phyloP scores from a whole-genome alignment of 2,797 vertebrate genomes.

The Avahi laniger region DNA sequence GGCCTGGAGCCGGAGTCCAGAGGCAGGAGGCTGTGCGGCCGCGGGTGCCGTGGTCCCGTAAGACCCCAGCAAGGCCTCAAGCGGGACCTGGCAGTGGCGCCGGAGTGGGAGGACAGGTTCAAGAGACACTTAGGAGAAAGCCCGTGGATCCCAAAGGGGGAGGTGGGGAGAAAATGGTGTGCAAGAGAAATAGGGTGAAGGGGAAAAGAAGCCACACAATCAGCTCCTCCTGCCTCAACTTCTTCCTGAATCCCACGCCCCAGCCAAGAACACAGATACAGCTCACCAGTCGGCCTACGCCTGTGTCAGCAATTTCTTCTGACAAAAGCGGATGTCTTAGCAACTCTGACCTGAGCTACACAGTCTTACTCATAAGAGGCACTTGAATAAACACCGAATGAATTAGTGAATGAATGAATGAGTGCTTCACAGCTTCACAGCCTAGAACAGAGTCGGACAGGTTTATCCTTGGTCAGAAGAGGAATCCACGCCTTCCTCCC shows the following conservation, averaged over 20 bases:
- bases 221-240: not conserved
- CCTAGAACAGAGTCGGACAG: not conserved
- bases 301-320: not conserved
- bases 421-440: not conserved
- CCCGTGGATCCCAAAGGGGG: not conserved
- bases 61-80: no score
- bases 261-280: not conserved
- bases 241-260: not conserved
- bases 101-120: not conserved
- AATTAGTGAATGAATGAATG: not conserved
- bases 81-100: rapidly evolving
- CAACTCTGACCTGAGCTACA: not conserved
- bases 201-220: not conserved
- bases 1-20: not conserved
- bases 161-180: not conserved
- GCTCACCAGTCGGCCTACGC: no score
- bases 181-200: not conserved
- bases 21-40: not conserved
- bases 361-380: not conserved
- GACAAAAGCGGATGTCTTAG: not conserved
- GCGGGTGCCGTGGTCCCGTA: not conserved
- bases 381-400: not conserved
- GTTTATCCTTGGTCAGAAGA: not conserved
- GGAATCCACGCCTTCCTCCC: not conserved
- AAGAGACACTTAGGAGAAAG: not conserved